Base-by-base conservation (phyloP, 1,140 invertebrate species). In the Theocolax elegans region DNA sequence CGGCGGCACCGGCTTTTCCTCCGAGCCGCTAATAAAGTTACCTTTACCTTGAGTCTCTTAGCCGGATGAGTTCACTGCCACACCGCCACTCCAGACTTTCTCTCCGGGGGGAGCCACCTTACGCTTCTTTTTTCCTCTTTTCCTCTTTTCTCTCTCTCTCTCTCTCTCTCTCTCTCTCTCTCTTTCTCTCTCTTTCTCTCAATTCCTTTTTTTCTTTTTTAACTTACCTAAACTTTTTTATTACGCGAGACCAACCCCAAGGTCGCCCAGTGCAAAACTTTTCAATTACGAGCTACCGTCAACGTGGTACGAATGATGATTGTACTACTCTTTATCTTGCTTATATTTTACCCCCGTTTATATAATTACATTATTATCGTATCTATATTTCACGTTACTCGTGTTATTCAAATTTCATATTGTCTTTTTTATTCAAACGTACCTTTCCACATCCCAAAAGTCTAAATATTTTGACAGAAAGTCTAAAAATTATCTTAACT, bases 261-360 rank as follows among this genome's bases (percentile, higher is more conserved):
- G 72, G 72, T 74, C 54, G 64, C 49, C 38, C 10, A 38, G 46
- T 17, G 67, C 69, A 49, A 71, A 71, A 74, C 72, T 79, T 79
- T 82, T 81, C 78, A 82, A 82, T 82, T 81, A 79, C 69, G 69
- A 73, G 74, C 72, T 59, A 58, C 23, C 15, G 35, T 46, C 15
- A 15, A 27, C 51, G 2, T 8, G 38, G 25, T 58, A 56, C 8
- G 35, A 44, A 21, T n/a, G 31, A 21, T 23, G 27, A 42, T 25
- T 1, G 23, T 15, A 19, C 51, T 19, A 8, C 38, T 29, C 1
- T 67, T 67, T 46, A 19, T 31, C 1, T n/a, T n/a, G n/a, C n/a
- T n/a, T n/a, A n/a, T n/a, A n/a, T n/a, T n/a, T n/a, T n/a, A n/a
- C n/a, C n/a, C n/a, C n/a, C n/a, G n/a, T n/a, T n/a, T n/a, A n/a